Percentiles rank a stretch among this genome's conserved stretches.
phyloP scores from a whole-genome alignment of 2,113 vertebrate species.

The Eurypyga helias region DNA sequence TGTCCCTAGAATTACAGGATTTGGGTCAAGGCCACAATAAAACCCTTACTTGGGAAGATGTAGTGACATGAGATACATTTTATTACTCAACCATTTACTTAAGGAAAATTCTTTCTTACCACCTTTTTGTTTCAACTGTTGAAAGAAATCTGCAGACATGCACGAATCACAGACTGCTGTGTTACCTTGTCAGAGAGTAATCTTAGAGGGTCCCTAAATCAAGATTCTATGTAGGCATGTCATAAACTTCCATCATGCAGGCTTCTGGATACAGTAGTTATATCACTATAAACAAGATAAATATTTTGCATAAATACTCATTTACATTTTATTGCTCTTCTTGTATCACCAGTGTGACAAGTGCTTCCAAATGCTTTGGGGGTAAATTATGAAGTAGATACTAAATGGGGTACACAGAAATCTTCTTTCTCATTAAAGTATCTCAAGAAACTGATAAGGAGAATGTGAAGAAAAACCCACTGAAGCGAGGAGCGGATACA shows the following conservation, averaged over 20 bases:
- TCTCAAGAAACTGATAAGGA: neutral
- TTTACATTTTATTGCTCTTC: neutral
- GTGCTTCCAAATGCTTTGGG: neutral
- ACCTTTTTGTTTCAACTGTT: neutral
- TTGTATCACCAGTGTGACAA: neutral
- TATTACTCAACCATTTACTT: neutral
- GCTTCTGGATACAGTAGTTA: neutral
- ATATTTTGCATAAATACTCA: neutral
- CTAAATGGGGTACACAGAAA: neutral
- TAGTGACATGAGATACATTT: neutral
- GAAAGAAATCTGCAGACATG: neutral
- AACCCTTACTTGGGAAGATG: neutral
- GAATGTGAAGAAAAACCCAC: neutral
- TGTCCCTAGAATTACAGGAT: neutral
- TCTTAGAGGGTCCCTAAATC: neutral
- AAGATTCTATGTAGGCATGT: neutral
- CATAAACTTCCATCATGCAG: neutral
- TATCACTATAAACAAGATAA: neutral
- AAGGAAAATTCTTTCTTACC: neutral
- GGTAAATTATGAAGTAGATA: neutral
- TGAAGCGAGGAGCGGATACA: neutral
- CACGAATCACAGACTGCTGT: neutral
- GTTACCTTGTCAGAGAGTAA: neutral
- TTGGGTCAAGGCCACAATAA: neutral
- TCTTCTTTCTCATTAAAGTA: neutral